Evolutionary conservation across 2,113 vertebrate genomes (phyloP), one percentile per base, ranked within the genome.

Genomic region (Planiliza haematocheilus): DNA sequence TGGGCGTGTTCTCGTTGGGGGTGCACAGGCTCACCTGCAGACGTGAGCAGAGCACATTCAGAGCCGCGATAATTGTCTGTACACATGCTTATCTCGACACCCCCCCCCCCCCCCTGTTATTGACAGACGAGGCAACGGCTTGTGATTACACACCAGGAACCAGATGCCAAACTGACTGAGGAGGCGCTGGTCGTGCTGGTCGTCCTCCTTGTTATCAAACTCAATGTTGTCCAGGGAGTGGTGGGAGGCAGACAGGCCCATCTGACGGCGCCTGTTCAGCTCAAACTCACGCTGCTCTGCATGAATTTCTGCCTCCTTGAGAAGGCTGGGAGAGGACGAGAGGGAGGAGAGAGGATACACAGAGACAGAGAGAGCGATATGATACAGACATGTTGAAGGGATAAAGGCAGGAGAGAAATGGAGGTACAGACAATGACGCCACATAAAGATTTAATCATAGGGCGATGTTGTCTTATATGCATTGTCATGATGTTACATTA

Each of bases 91-190:
- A 83, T 78, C 83, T 70, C 57, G 5, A 30, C 24, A 2, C 24
- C 24, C 24, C 24, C 24, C 24, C 24, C 16, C 21, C 48, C 12
- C 17, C 36, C 17, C 39, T 38, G 38, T 73, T 87, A 57, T 51
- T 78, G 79, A 79, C 52, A 57, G 74, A 83, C 58, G 17, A 3
- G 11, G 59, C 4, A n/a, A 65, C 51, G 39, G 79, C 55, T 16
- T 45, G n/a, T 48, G 63, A 75, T 81, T 79, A 86, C 91, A 88
- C 93, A 99, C 98, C 94, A 99, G 93, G 89, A 99, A 97, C 98
- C 98, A 99, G 87, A 99, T 99, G 87, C 97, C 98, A 79, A 99
- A 99, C 80, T 99, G 98, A 79, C 98, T 99, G 84, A 99, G 94
- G 13, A 99, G 96, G 4, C 98, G 94, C 80, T 99, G 98, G 90